Evolutionary conservation across 2,113 vertebrate species (phyloP), one percentile per base, ranked within the genome.

Genomic region (Labeo rohita): DNA sequence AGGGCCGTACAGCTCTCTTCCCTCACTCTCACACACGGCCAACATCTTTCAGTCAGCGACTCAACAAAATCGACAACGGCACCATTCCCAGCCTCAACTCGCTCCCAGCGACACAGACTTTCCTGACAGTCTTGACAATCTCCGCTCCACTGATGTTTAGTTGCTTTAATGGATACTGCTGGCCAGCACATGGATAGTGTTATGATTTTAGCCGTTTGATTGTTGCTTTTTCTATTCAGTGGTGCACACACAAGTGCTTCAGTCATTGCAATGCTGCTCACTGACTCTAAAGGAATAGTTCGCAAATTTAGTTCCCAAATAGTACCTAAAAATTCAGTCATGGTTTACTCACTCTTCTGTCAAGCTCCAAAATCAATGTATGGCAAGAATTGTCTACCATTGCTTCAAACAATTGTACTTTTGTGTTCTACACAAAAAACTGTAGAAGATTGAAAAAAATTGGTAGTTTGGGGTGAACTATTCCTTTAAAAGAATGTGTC

Each of bases 131-230:
- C 91, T 92, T 0, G 93, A 95, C 28, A 59, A 91, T 87, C 92
- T 96, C 83, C 95, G 95, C 86, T 95, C 94, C 89, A 94, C 95
- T 21, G 95, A 96, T 28, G 94, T 96, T 45, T 96, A 94, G 80
- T 79, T 80, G 52, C 72, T 77, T 83, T 50, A 52, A 39, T 47
- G 84, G 21, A 52, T 50, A 54, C 76, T 78, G 50, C 70, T 73
- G 49, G 47, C 70, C 21, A 61, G 45, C 28, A 49, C 36, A 70
- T 15, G 63, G 18, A 15, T 84, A 52, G 52, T 63, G 56, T 80
- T 84, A 56, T 83, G n/a, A 86, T 83, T 56, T 86, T 65, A 15
- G 49, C 36, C 2, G 8, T 85, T 70, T 72, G 56, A 39, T 68
- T 75, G 11, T 70, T 68, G 39, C 63, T 81, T 85, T 34, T 54